Evolutionary conservation across 2,797 vertebrate genomes (phyloP), one percentile per base, ranked within the genome.

Genomic region (Melanotaenia boesemani): DNA sequence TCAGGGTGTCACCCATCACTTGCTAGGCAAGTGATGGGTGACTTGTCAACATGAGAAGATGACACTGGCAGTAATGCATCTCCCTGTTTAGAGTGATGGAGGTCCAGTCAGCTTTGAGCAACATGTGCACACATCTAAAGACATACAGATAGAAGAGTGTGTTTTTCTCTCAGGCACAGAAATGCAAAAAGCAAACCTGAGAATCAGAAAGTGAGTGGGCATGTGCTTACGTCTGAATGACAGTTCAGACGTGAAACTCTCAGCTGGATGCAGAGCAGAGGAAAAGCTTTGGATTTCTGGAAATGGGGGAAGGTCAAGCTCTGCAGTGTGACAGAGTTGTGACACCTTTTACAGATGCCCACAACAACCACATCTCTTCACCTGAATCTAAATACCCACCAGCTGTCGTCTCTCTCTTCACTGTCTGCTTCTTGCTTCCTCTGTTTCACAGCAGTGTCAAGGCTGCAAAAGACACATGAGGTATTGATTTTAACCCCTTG

Each of bases 1-100:
- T 85, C 80, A 83, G 68, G 41, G 62, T 69, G 82, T 89, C 86
- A 86, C 72, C 81, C 59, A 55, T 90, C 89, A 86, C 75, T 85
- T 50, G 30, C 50, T 50, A 59, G 37, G 65, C 39, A 48, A 59
- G 62, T 65, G 54, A 64, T 5, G 72, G 80, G 70, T 77, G 74
- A 84, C 77, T 72, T 41, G 64, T 85, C 78, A 74, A 85, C 74
- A 26, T 36, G n/a, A 61, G 41, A 52, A 66, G 62, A 68, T 82
- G 81, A 80, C 67, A 84, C 64, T 13, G 56, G 34, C 22, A 24
- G 79, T 72, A 63, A 73, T 61, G 63, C 70, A 26, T 76, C 74
- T 67, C 48, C 55, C 48, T 57, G 72, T 72, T 67, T 46, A 82
- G 67, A 65, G 63, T 13, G 50, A 59, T 7, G 34, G 60, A 81